phyloP scores from a whole-genome alignment of 2,797 vertebrate genomes.

The Dromococcyx pavoninus region DNA sequence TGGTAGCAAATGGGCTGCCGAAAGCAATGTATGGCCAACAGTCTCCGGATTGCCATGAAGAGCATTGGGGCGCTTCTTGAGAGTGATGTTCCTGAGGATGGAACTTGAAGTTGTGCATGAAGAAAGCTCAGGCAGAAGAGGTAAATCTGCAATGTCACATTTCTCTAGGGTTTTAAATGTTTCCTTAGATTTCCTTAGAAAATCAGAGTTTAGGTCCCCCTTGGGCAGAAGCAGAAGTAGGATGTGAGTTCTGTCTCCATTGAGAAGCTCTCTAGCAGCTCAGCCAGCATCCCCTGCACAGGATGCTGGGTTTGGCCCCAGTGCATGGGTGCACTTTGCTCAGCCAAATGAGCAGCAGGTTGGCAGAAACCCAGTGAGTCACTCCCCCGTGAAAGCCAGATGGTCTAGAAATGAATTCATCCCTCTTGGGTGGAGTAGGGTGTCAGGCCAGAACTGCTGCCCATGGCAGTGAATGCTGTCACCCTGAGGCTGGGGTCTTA shows the following conservation, averaged over 20 bases:
- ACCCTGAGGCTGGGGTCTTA: background rate
- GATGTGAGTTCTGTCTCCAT: background rate
- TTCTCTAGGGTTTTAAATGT: background rate
- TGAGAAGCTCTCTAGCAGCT: background rate
- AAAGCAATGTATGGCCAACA: background rate
- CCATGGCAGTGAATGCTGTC: accelerated
- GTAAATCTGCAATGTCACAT: background rate
- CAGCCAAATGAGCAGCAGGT: background rate
- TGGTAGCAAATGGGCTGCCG: background rate
- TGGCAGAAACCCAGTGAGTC: background rate
- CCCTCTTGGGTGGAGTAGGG: accelerated
- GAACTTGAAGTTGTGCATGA: background rate
- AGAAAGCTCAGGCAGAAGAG: background rate
- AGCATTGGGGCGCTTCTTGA: accelerated
- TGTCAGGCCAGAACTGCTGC: background rate
- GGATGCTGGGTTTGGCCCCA: background rate
- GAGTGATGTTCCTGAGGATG: background rate
- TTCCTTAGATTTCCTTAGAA: background rate
- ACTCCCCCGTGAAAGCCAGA: background rate
- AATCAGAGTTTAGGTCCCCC: background rate
- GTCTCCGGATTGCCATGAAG: accelerated
- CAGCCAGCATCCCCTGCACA: background rate
- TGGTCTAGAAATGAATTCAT: background rate
- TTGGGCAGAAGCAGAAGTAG: background rate
- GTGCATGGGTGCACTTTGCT: accelerated